phyloP scores from a whole-genome alignment of 2,888 invertebrate genomes.

The Congeria kusceri region DNA sequence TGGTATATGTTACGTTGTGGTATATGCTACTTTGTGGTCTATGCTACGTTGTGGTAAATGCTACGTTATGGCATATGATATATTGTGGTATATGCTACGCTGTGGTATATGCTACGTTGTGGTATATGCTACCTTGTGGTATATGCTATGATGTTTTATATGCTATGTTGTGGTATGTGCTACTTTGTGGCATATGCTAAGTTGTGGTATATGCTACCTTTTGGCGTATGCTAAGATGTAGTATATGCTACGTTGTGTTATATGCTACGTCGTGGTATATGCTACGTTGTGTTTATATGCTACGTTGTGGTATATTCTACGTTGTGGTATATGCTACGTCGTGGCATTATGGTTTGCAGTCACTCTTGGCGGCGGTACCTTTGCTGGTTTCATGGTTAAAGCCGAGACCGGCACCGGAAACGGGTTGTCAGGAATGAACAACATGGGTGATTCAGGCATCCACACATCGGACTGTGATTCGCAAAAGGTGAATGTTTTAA shows the following conservation, averaged over 20 bases:
- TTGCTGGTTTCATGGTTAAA: slow-evolving; percentile 34
- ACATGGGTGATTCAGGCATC: too few relatives aligned
- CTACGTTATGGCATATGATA: too few relatives aligned
- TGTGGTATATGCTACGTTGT: neutral
- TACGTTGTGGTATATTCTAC: too few relatives aligned
- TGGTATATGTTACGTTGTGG: neutral
- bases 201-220: too few relatives aligned
- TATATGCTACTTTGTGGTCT: too few relatives aligned
- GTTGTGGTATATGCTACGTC: neutral
- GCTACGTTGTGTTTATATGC: neutral
- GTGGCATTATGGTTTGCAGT: slow-evolving; percentile 17
- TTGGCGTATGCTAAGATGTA: neutral
- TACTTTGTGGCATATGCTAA: too few relatives aligned
- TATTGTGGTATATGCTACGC: too few relatives aligned
- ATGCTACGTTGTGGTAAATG: too few relatives aligned
- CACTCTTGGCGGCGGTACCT: slow-evolving; percentile 3
- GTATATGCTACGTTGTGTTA: neutral
- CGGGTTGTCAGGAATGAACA: too few relatives aligned
- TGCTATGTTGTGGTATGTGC: too few relatives aligned
- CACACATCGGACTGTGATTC: too few relatives aligned
- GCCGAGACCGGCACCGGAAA: slow-evolving; percentile 5
- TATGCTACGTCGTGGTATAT: neutral
- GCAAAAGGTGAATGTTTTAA: too few relatives aligned
- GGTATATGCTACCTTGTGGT: neutral
- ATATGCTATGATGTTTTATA: neutral